These are phyloP conservation scores for Brienomyrus brachyistius DNA, from an alignment of 2,113 vertebrate species.

Conservation along the genomic window DNA sequence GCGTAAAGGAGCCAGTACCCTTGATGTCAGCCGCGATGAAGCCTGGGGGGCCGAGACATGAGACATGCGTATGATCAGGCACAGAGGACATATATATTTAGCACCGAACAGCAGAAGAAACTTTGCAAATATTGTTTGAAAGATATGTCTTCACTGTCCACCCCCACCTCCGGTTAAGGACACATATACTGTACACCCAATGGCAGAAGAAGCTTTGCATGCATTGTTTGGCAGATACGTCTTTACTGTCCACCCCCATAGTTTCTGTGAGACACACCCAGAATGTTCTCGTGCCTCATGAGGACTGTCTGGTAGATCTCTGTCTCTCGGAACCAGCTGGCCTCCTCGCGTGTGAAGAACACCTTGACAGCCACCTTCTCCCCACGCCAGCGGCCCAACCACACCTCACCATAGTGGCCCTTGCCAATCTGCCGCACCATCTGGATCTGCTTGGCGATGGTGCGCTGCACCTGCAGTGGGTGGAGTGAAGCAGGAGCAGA, in stretches of 20 bases:
- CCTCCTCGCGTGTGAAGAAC: slow-evolving; percentile 93
- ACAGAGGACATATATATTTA: no score
- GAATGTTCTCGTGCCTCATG: slow-evolving; percentile 41
- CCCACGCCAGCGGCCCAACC: slow-evolving; percentile 94
- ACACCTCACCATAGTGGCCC: slow-evolving; percentile 92
- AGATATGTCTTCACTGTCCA: no score
- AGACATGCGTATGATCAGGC: no score
- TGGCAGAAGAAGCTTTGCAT: not conserved
- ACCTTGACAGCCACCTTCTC: slow-evolving; percentile 98
- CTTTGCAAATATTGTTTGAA: no score
- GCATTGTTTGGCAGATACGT: not conserved
- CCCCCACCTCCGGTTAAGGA: no score
- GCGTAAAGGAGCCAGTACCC: slow-evolving; percentile 62
- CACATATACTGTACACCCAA: not conserved
- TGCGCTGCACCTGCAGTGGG: not conserved
- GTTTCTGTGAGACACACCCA: slow-evolving; percentile 59
- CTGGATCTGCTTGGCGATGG: slow-evolving; percentile 95
- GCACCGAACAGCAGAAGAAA: no score
- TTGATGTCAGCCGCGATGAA: no score
- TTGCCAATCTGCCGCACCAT: slow-evolving; percentile 94
- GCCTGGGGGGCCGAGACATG: slow-evolving; percentile 51
- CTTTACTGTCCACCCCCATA: not conserved
- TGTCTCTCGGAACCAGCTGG: slow-evolving; percentile 95
- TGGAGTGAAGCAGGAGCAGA: not conserved
- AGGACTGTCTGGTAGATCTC: slow-evolving; percentile 98